Evolutionary conservation across 2,113 vertebrate genomes (phyloP), one percentile per base, ranked within the genome.

Genomic region (Recurvirostra avosetta): DNA sequence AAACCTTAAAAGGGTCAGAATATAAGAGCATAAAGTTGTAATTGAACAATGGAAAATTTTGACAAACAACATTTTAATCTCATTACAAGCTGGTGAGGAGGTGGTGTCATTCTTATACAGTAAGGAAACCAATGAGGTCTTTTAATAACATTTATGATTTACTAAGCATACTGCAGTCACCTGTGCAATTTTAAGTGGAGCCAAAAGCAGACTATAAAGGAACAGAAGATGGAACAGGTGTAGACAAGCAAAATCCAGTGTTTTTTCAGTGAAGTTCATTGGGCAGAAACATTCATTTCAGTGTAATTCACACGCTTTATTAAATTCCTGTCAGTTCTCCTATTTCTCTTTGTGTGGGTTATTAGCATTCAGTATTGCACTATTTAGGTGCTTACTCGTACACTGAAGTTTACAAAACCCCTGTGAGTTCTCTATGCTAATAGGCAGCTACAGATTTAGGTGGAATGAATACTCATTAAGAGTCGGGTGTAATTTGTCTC

Each of bases 141-240:
- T 92, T 68, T 90, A 32, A 67, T 71, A 74, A 89, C 49, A 52
- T 89, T 96, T 72, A 29, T 53, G 34, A 78, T 89, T 94, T 94
- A 43, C 55, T 86, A 80, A 56, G 20, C 82, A 73, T 80, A 56
- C 27, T 43, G 34, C 23, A 83, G 34, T 84, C 18, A 88, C 9
- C 61, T 80, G 49, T 67, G 41, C 18, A 74, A 55, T 88, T 90
- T 96, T 81, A 59, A 95, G 47, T 3, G 7, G 47, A 77, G 47
- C 49, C 55, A 96, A 82, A 78, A 78, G 26, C 36, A 91, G n/a
- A 40, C n/a, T 90, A 5, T 63, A 78, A 88, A 80, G 62, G 25
- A 94, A 36, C 9, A 76, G 76, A 93, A 85, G 26, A 52, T 47
- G 45, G 23, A 92, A 32, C 62, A 96, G 47, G 21, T 67, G 56